Conservation (phyloP, 2,797 vertebrate species). For the Percopsis omiscomaycus region DNA sequence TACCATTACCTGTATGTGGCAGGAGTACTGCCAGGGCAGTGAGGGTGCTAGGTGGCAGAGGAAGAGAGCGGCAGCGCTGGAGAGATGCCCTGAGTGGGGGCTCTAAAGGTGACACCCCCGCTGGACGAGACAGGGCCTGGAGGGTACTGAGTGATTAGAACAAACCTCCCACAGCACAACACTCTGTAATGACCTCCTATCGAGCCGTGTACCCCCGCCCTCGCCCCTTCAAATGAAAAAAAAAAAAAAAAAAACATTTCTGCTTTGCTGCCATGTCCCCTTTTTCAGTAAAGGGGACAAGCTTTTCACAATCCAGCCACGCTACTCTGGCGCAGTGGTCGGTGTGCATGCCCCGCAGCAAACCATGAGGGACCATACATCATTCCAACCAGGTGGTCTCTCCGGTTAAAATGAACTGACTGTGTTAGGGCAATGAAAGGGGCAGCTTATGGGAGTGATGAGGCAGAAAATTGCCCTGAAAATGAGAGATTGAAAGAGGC, state of each 20-base stretch:
- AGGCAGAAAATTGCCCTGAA: conserved; percentile 72
- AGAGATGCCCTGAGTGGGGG: conserved; percentile 82
- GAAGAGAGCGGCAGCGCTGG: conserved; percentile 84
- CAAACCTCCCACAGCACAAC: conserved; percentile 24
- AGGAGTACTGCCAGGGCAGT: conserved; percentile 74
- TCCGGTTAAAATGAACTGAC: conserved; percentile 68
- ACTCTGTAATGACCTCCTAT: background rate
- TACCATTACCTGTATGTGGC: conserved; percentile 69
- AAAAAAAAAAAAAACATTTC: conserved; percentile 2
- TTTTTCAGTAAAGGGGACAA: conserved; percentile 44
- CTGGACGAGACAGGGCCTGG: conserved; percentile 80
- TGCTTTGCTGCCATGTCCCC: conserved; percentile 42
- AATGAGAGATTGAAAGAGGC: conserved; percentile 43
- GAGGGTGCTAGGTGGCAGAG: conserved; percentile 81
- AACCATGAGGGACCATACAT: conserved; percentile 68
- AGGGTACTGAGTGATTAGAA: conserved; percentile 72
- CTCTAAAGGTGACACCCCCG: conserved; percentile 77
- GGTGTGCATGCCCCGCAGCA: conserved; percentile 57
- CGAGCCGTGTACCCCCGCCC: conserved; percentile 32
- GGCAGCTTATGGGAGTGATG: conserved; percentile 74
- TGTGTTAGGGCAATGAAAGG: conserved; percentile 71
- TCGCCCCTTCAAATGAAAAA: conserved; percentile 44
- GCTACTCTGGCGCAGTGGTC: conserved; percentile 63
- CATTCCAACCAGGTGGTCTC: conserved; percentile 63
- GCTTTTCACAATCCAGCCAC: conserved; percentile 57